Percentiles rank a stretch among this genome's conserved stretches.
Conservation (phyloP, 2,888 invertebrate species). For the Zhuqinia jingwanae region DNA sequence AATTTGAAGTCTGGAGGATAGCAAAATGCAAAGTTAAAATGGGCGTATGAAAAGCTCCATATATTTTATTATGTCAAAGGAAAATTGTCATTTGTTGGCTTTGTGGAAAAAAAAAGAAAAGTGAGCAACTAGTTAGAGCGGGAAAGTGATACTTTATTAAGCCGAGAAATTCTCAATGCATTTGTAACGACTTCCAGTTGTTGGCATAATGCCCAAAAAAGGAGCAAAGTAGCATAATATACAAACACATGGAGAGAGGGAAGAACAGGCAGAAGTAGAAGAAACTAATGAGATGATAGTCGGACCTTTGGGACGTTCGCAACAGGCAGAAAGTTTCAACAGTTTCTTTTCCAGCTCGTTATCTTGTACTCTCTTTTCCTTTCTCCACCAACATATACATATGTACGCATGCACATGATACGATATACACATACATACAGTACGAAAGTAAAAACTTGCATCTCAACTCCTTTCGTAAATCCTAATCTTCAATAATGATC, state of each 20-base stretch:
- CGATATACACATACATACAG: background rate
- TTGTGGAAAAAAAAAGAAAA: conserved; percentile 3
- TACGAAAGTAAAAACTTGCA: background rate
- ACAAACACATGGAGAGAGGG: background rate
- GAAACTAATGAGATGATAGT: conserved; percentile 66
- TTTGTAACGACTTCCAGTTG: conserved; percentile 40
- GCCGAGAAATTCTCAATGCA: conserved; percentile 51
- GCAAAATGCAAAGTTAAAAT: no score
- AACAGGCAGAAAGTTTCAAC: conserved; percentile 69
- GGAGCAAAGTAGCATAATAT: background rate
- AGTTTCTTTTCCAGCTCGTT: conserved; percentile 50
- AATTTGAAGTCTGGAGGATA: no score
- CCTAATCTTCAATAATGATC: conserved; percentile 50
- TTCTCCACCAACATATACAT: background rate
- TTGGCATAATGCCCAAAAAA: conserved; percentile 60
- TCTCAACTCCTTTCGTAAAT: conserved; percentile 28
- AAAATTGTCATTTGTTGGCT: conserved; percentile 15
- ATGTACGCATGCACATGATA: background rate
- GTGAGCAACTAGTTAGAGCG: conserved; percentile 49
- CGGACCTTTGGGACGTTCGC: conserved; percentile 64
- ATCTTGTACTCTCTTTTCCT: background rate
- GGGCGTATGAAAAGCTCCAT: no score
- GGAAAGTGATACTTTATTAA: background rate
- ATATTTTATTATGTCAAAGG: conserved; percentile 23
- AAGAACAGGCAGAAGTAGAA: conserved; percentile 11